Evolutionary conservation across 2,888 invertebrate genomes (phyloP).

Genomic region (Rhagonycha fulva): DNA sequence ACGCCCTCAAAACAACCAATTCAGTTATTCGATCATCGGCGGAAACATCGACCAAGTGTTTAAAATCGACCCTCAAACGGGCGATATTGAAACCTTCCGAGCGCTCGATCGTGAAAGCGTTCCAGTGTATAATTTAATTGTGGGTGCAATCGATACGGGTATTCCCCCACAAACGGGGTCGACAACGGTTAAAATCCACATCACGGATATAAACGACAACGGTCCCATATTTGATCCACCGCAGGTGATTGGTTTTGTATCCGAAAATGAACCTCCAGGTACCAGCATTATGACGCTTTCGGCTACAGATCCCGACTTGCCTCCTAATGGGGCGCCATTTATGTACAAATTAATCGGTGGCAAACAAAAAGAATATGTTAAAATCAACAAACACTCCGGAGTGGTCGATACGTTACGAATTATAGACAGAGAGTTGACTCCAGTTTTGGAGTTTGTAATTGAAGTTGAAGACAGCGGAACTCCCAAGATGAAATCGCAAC

Average conservation of each 20-base stretch:
- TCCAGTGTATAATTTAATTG: conserved; percentile 72
- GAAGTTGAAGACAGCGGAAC: conserved; percentile 88
- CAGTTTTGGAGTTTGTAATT: conserved; percentile 74
- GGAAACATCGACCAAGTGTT: conserved; percentile 84
- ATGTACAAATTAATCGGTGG: conserved; percentile 80
- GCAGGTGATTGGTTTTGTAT: conserved; percentile 75
- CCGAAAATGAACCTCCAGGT: conserved; percentile 85
- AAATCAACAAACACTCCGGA: conserved; percentile 80
- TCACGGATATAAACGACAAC: conserved; percentile 92
- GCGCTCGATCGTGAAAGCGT: conserved; percentile 81
- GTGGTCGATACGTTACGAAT: conserved; percentile 76
- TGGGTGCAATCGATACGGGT: conserved; percentile 90
- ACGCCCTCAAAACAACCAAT: conserved; percentile 87
- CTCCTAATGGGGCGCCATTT: conserved; percentile 91
- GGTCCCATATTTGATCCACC: conserved; percentile 80
- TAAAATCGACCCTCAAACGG: conserved; percentile 84
- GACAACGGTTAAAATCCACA: conserved; percentile 76
- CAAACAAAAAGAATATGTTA: conserved; percentile 74
- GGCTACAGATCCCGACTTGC: conserved; percentile 87
- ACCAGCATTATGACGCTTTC: conserved; percentile 83
- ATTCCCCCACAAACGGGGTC: conserved; percentile 91
- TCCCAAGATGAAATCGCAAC: conserved; percentile 82
- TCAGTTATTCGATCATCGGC: conserved; percentile 85
- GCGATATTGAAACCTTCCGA: conserved; percentile 78
- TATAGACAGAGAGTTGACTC: conserved; percentile 81